These are phyloP conservation scores for Nanorana parkeri DNA, from an alignment of 2,113 vertebrate species.

Conservation along the genomic window DNA sequence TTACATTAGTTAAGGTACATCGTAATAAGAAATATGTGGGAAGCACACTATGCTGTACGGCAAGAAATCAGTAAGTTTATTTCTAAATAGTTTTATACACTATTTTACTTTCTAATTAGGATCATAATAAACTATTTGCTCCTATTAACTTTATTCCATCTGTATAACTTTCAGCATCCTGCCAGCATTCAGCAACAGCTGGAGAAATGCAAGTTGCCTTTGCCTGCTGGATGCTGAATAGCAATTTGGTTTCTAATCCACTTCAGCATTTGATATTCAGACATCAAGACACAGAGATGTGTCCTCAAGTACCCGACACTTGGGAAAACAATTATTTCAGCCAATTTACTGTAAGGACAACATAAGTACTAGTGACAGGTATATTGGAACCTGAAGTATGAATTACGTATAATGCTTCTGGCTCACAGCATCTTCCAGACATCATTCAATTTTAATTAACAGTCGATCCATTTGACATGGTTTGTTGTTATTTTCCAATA, in stretches of 20 bases:
- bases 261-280: slow-evolving; percentile 48
- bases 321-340: slow-evolving; percentile 52
- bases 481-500: slow-evolving; percentile 46
- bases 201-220: neutral
- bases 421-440: slow-evolving; percentile 46
- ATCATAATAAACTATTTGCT: too few relatives aligned
- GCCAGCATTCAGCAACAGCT: slow-evolving; percentile 16
- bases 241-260: slow-evolving; percentile 12
- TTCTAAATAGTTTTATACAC: too few relatives aligned
- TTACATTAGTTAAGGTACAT: too few relatives aligned
- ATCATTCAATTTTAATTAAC: slow-evolving; percentile 55
- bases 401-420: slow-evolving; percentile 48
- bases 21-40: too few relatives aligned
- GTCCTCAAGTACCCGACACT: slow-evolving; percentile 44
- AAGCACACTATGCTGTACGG: too few relatives aligned
- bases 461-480: slow-evolving; percentile 39
- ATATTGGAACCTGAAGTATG: slow-evolving; percentile 36
- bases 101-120: too few relatives aligned
- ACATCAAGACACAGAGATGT: slow-evolving; percentile 22
- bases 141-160: too few relatives aligned
- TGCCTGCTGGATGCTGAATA: slow-evolving; percentile 10
- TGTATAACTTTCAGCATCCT: slow-evolving; percentile 10
- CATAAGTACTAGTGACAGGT: slow-evolving; percentile 39
- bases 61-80: too few relatives aligned
- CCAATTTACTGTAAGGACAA: slow-evolving; percentile 48